Conservation (phyloP, 2,888 invertebrate species). For the Rhogogaster chlorosoma region DNA sequence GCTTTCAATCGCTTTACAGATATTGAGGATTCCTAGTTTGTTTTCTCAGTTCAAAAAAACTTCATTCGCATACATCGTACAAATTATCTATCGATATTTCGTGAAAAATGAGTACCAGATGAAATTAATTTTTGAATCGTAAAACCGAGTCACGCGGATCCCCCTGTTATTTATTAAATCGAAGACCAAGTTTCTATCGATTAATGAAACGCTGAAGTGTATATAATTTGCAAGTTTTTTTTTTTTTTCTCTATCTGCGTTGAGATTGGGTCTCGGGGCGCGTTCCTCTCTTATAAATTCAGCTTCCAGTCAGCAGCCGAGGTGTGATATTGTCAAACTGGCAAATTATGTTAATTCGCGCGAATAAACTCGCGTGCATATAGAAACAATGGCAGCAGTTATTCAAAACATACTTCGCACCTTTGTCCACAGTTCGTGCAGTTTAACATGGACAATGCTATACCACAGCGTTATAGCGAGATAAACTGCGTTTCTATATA, state of each 20-base stretch:
- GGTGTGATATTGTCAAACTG: conserved; percentile 27
- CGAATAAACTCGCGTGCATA: conserved; percentile 33
- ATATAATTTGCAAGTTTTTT: neutral
- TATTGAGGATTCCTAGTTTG: too few species aligned
- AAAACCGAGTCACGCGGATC: neutral
- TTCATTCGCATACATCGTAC: too few species aligned
- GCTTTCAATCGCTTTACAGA: too few species aligned
- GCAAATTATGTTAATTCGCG: conserved; percentile 30
- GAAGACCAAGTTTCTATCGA: neutral
- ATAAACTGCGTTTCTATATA: neutral
- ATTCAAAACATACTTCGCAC: conserved; percentile 20
- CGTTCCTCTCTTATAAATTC: conserved; percentile 7
- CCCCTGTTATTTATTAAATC: neutral
- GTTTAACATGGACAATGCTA: conserved; percentile 22
- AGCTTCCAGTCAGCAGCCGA: conserved; percentile 22
- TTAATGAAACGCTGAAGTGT: neutral
- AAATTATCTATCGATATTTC: too few species aligned
- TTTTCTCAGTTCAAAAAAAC: too few species aligned
- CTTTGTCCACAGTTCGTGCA: conserved; percentile 10
- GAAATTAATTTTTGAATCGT: neutral
- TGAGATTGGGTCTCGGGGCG: neutral
- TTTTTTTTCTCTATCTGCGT: neutral
- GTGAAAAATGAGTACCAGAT: too few species aligned
- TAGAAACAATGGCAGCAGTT: conserved; percentile 28
- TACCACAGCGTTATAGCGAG: neutral